Percentiles rank a stretch among this genome's conserved stretches.
Evolutionary conservation across 2,888 invertebrate genomes (phyloP).

Genomic region (Cerastoderma edule): DNA sequence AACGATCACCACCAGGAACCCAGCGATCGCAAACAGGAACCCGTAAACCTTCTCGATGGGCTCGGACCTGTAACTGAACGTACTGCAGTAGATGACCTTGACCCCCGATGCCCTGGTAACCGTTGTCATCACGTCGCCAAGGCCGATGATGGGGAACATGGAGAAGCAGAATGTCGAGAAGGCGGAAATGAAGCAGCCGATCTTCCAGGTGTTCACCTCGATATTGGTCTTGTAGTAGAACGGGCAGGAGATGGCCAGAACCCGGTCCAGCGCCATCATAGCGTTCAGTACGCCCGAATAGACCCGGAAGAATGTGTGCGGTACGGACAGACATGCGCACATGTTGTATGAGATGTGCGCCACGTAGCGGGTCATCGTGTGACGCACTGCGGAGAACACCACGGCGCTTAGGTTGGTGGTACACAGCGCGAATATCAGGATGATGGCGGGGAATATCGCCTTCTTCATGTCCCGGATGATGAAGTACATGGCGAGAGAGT

Average conservation of each 20-base stretch:
- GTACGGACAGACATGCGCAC: constrained; percentile 41
- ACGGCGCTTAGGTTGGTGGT: constrained; percentile 37
- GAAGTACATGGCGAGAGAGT: constrained; percentile 37
- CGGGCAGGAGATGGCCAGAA: constrained; percentile 45
- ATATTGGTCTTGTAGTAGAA: constrained; percentile 51
- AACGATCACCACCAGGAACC: constrained; percentile 25
- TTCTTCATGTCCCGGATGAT: constrained; percentile 52
- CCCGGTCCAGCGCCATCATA: constrained; percentile 50
- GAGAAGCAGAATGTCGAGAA: constrained; percentile 27
- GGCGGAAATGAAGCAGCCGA: constrained; percentile 34
- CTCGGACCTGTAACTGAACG: constrained; percentile 29
- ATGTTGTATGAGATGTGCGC: constrained; percentile 23
- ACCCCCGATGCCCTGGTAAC: not conserved
- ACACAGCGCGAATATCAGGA: constrained; percentile 41
- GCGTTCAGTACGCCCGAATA: constrained; percentile 47
- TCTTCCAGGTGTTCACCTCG: constrained; percentile 41
- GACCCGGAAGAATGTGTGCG: constrained; percentile 38
- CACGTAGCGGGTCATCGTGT: constrained; percentile 24
- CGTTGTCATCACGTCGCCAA: constrained; percentile 39
- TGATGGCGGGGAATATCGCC: constrained; percentile 51
- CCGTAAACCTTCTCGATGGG: constrained; percentile 36
- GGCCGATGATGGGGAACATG: constrained; percentile 47
- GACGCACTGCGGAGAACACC: constrained; percentile 32
- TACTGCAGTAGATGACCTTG: constrained; percentile 22
- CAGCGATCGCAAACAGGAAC: constrained; percentile 28